Percentiles rank a stretch among this genome's conserved stretches.
phyloP scores from a whole-genome alignment of 2,113 vertebrate species.

The Pelmatolapia mariae region DNA sequence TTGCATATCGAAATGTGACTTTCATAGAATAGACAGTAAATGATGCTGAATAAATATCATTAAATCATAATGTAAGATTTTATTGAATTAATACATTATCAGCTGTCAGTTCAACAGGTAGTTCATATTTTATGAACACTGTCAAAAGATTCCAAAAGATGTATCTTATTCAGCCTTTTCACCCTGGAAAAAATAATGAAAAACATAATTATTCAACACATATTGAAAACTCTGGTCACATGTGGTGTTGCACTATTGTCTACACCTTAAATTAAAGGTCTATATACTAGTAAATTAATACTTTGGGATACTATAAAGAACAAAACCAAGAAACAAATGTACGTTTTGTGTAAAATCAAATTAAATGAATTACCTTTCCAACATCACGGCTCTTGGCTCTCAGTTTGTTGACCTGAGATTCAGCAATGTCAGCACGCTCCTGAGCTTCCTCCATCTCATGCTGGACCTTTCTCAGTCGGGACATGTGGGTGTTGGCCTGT shows the following conservation, averaged over 20 bases:
- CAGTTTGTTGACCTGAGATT: constrained; percentile 59
- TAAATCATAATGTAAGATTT: neutral
- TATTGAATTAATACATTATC: neutral
- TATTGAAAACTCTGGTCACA: neutral
- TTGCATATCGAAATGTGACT: neutral
- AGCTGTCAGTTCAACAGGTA: neutral
- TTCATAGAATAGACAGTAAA: neutral
- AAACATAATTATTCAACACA: neutral
- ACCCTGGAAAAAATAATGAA: neutral
- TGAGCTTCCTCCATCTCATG: constrained; percentile 60
- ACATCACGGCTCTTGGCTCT: constrained; percentile 45
- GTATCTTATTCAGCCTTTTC: constrained; percentile 9
- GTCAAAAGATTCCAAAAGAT: neutral
- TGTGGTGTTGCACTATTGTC: neutral
- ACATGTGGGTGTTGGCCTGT: constrained; percentile 58
- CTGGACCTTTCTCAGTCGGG: constrained; percentile 32
- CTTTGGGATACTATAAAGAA: neutral
- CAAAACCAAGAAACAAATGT: neutral
- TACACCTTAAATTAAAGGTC: neutral
- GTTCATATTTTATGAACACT: constrained; percentile 31
- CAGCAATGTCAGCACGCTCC: constrained; percentile 55
- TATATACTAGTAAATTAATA: neutral
- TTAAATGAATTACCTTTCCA: constrained; percentile 49
- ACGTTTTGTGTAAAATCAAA: constrained; percentile 24
- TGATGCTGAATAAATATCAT: neutral